Percentiles rank a stretch among this genome's conserved stretches.
phyloP scores from a whole-genome alignment of 2,888 invertebrate genomes.

The Drosophila lutescens region DNA sequence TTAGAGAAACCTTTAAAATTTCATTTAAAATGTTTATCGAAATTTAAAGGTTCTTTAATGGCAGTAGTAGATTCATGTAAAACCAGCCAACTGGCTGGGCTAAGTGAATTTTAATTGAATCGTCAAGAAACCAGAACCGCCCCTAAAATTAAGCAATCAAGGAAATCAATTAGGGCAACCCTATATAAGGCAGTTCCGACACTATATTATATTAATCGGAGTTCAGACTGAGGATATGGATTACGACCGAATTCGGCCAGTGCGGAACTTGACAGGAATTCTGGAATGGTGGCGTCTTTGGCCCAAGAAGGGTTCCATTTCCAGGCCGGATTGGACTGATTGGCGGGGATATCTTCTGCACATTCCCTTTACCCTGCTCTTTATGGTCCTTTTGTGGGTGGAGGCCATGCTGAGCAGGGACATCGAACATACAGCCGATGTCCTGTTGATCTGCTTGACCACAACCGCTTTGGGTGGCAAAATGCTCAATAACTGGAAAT shows the following conservation, averaged over 20 bases:
- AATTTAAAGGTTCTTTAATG: too few relatives aligned
- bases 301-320: constrained; percentile 15
- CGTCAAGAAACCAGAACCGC: constrained; percentile 23
- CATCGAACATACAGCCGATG: constrained; percentile 48
- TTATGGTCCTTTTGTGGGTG: constrained; percentile 49
- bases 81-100: constrained; percentile 15
- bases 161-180: constrained; percentile 16
- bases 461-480: constrained; percentile 48
- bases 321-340: constrained; percentile 1
- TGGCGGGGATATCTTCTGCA: constrained; percentile 37
- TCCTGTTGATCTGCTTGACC: constrained; percentile 46
- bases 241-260: constrained; percentile 44
- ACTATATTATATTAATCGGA: constrained; percentile 1
- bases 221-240: constrained; percentile 20
- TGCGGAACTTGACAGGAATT: constrained; percentile 27
- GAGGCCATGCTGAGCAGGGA: constrained; percentile 52
- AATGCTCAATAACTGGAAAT: constrained; percentile 49
- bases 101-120: constrained; percentile 66
- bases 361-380: constrained; percentile 10
- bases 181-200: constrained; percentile 36
- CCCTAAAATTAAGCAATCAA: constrained; percentile 60
- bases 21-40: too few relatives aligned
- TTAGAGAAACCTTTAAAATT: too few relatives aligned
- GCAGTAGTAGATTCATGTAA: constrained; percentile 4
- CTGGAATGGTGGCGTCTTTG: constrained; percentile 37